Conservation (phyloP, 2,113 vertebrate genomes). For the Hippocampus zosterae region DNA sequence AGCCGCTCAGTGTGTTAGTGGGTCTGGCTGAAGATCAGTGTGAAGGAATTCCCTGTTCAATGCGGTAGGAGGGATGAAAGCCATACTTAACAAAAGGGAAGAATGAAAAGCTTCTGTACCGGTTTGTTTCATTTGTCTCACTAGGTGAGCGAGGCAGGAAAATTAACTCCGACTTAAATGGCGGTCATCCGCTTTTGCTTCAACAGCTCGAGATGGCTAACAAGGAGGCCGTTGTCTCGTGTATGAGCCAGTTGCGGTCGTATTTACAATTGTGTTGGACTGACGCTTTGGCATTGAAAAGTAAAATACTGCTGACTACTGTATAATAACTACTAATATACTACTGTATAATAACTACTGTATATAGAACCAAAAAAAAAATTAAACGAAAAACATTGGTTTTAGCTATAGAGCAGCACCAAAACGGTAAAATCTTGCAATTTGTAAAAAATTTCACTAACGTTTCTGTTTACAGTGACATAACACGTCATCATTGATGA, state of each 20-base stretch:
- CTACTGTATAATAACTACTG: too few relatives aligned
- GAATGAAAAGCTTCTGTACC: constrained; percentile 11
- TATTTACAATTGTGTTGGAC: too few relatives aligned
- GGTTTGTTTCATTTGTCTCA: constrained; percentile 5
- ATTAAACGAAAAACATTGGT: too few relatives aligned
- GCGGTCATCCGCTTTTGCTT: background rate
- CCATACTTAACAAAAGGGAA: constrained; percentile 1
- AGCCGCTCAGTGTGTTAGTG: constrained; percentile 51
- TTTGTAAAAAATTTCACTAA: too few relatives aligned
- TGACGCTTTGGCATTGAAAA: too few relatives aligned
- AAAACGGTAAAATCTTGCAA: too few relatives aligned
- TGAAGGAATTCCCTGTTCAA: constrained; percentile 45
- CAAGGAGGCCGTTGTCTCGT: background rate
- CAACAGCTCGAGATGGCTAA: background rate
- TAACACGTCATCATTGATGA: too few relatives aligned
- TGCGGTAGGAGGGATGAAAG: constrained; percentile 18
- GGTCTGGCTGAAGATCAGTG: constrained; percentile 42
- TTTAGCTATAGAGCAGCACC: too few relatives aligned
- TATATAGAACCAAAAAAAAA: too few relatives aligned
- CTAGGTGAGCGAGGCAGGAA: background rate
- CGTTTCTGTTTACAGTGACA: too few relatives aligned
- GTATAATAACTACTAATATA: too few relatives aligned
- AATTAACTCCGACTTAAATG: constrained; percentile 1
- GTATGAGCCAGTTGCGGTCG: background rate
- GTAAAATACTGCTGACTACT: too few relatives aligned